These are phyloP conservation scores for Pitta sordida DNA, from an alignment of 2,113 vertebrate genomes.

Conservation along the genomic window DNA sequence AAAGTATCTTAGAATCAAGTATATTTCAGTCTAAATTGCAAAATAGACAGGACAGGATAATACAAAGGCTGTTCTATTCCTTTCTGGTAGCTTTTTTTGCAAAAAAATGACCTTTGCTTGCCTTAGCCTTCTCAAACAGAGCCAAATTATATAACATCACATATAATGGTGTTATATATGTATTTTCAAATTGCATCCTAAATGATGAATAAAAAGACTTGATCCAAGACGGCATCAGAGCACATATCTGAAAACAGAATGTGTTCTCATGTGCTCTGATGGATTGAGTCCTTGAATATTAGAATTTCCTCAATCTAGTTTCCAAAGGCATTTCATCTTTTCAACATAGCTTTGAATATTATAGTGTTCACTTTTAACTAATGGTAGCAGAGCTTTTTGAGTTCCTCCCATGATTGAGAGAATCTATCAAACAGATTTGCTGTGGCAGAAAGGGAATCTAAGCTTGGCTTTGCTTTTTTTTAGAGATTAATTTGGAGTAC, in stretches of 20 bases:
- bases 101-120: not conserved
- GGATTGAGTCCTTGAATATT: not conserved
- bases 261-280: not conserved
- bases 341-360: not conserved
- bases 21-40: not conserved
- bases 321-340: conserved; percentile 5
- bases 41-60: not conserved
- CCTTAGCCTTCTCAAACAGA: not conserved
- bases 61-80: not conserved
- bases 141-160: conserved; percentile 10
- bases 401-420: not conserved
- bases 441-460: not conserved
- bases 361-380: not conserved
- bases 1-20: not conserved
- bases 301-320: not conserved
- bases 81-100: conserved; percentile 23
- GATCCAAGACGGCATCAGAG: not conserved
- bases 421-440: not conserved
- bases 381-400: not conserved
- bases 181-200: conserved; percentile 24
- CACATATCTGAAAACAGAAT: not conserved
- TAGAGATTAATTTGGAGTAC: not conserved
- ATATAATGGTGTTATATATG: not conserved
- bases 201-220: conserved; percentile 8
- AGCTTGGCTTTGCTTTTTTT: not conserved